Percentiles rank a stretch among this genome's conserved stretches.
phyloP scores from a whole-genome alignment of 2,797 vertebrate species.

The Dermochelys coriacea region DNA sequence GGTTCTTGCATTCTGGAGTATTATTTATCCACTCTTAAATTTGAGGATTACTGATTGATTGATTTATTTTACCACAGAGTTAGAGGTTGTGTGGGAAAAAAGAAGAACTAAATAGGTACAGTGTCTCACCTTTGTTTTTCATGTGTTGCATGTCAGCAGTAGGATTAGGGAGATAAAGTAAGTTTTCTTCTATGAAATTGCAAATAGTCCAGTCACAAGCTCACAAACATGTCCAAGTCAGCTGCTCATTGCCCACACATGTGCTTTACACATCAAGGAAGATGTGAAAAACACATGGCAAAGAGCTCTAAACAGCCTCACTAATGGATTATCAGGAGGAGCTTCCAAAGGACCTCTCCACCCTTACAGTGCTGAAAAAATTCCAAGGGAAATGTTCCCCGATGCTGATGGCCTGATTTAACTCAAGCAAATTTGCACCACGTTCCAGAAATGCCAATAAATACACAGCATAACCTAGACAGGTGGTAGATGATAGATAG shows the following conservation, averaged over 20 bases:
- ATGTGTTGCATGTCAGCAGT: slow-evolving; percentile 37
- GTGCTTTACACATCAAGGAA: slow-evolving; percentile 56
- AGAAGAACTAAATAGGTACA: slow-evolving; percentile 49
- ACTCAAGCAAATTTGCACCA: neutral
- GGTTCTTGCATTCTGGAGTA: slow-evolving; percentile 31
- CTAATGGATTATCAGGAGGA: slow-evolving; percentile 42
- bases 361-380: slow-evolving; percentile 49
- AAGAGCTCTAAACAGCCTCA: slow-evolving; percentile 4
- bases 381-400: slow-evolving; percentile 51
- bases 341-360: slow-evolving; percentile 62
- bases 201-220: slow-evolving; percentile 21
- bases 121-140: slow-evolving; percentile 45
- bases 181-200: slow-evolving; percentile 51
- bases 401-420: neutral
- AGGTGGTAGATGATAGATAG: neutral
- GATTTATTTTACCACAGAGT: slow-evolving; percentile 51
- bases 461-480: neutral
- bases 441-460: neutral
- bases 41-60: slow-evolving; percentile 50
- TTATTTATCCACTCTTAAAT: slow-evolving; percentile 62
- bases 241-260: slow-evolving; percentile 52
- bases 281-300: slow-evolving; percentile 39
- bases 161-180: slow-evolving; percentile 61
- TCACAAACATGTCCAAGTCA: slow-evolving; percentile 35
- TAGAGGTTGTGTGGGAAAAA: slow-evolving; percentile 33